phyloP scores from a whole-genome alignment of 1,140 invertebrate genomes.

The Drosophila yakuba region DNA sequence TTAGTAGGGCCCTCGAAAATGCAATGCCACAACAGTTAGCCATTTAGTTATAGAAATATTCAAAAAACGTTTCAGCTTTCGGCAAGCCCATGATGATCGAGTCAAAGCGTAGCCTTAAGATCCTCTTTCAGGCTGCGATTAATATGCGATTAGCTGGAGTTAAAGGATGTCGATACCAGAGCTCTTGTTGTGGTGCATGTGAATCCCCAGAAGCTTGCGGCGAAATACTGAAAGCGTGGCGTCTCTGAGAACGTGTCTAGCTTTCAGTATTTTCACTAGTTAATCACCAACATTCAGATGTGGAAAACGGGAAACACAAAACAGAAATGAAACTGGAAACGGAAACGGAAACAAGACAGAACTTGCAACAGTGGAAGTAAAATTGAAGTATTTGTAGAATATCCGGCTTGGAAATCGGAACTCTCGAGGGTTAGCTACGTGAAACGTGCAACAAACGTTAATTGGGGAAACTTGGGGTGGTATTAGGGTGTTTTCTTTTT shows the following conservation, averaged over 20 bases:
- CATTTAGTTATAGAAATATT: conserved; percentile 14
- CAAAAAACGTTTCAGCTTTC: conserved; percentile 19
- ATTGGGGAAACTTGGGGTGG: conserved; percentile 8
- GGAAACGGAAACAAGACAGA: conserved; percentile 44
- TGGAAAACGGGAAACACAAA: conserved; percentile 24
- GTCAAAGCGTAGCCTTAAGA: conserved; percentile 22
- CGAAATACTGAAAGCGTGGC: conserved; percentile 64
- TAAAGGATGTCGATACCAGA: conserved; percentile 3
- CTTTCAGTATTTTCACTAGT: conserved; percentile 66
- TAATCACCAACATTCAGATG: conserved; percentile 31
- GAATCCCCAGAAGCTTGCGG: conserved; percentile 17
- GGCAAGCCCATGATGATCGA: conserved; percentile 39
- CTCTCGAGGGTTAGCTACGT: conserved; percentile 47
- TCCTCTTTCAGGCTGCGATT: conserved; percentile 22
- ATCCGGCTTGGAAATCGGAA: not conserved
- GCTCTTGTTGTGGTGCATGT: conserved; percentile 12
- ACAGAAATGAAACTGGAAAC: conserved; percentile 13
- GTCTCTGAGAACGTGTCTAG: conserved; percentile 68
- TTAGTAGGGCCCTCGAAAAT: not conserved
- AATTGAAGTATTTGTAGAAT: conserved; percentile 11
- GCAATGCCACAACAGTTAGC: conserved; percentile 7
- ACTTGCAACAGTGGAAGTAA: conserved; percentile 51
- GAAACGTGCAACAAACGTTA: conserved; percentile 40
- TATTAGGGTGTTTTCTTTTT: not conserved
- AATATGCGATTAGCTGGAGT: conserved; percentile 6